Conservation (phyloP, 2,888 invertebrate species). For the Spatulosminthurus flaviceps region DNA sequence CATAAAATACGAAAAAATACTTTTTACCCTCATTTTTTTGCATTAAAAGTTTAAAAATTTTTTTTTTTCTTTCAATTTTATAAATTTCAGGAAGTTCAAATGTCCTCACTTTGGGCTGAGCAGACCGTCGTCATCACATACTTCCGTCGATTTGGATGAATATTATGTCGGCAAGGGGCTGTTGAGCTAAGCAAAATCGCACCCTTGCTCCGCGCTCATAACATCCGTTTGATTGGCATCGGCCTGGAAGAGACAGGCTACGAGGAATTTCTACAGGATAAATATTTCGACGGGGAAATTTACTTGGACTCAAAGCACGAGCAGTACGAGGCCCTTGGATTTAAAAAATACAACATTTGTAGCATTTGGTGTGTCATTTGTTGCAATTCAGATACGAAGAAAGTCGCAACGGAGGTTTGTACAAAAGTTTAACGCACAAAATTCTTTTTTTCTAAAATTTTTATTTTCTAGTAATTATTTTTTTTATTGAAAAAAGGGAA, state of each 20-base stretch:
- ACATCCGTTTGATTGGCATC: constrained; percentile 72
- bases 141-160: constrained; percentile 75
- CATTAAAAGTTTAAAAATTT: no score
- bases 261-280: constrained; percentile 72
- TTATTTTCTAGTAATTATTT: no score
- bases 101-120: constrained; percentile 36
- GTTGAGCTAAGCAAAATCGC: constrained; percentile 73
- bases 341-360: constrained; percentile 2
- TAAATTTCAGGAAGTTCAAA: constrained; percentile 35
- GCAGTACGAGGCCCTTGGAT: constrained; percentile 70
- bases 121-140: constrained; percentile 72
- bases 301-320: constrained; percentile 70
- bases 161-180: constrained; percentile 74
- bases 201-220: constrained; percentile 71
- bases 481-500: constrained; percentile 30
- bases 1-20: no score
- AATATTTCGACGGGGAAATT: constrained; percentile 69
- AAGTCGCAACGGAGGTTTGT: not conserved
- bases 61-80: no score
- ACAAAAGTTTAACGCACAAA: no score
- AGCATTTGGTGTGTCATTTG: not conserved
- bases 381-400: no score
- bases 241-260: constrained; percentile 74
- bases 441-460: no score
- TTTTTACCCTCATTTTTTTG: no score